Evolutionary conservation across 2,113 vertebrate species (phyloP), one percentile per base, ranked within the genome.

Genomic region (Nanorana parkeri): DNA sequence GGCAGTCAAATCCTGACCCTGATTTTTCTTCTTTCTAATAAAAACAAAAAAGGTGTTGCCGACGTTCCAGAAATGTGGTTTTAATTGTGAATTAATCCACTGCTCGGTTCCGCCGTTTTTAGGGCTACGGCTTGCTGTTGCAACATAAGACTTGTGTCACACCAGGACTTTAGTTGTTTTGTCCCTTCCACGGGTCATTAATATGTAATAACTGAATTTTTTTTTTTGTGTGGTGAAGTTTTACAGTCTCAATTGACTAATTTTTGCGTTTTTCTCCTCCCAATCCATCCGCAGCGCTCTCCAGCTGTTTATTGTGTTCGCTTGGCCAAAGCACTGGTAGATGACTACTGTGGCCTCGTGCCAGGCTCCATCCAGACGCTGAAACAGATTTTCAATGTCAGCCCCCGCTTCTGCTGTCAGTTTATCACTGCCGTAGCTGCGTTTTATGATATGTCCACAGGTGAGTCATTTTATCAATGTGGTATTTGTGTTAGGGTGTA

Each of bases 401-500:
- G 96, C 71, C 96, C 97, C 17, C 96, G 96, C 41, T 99, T 99
- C 92, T 99, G 97, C 92, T 99, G 98, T 91, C 98, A 99, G 92
- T 96, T 99, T 85, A 95, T 99, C 79, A 98, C 97, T 0, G 93
- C 97, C 0, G 95, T 99, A 83, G 96, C 97, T 0, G 95, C 95
- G 0, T 93, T 99, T 0, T 99, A 97, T 0, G 96, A 99, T 90
- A 91, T 99, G 87, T 96, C 95, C 0, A 93, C 96, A 90, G 96
- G 98, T 98, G 85, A 87, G 79, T 55, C 41, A 6, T n/a, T 47
- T 47, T 47, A 47, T 47, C 41, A 47, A 47, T 47, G 41, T 47
- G 1, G 7, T 13, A 47, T 47, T 47, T 8, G 11, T 15, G 8
- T 8, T 15, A 47, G 11, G 41, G 13, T 47, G 41, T 15, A 15